Conservation (phyloP, 1,140 invertebrate genomes). For the Magallana angulata region DNA sequence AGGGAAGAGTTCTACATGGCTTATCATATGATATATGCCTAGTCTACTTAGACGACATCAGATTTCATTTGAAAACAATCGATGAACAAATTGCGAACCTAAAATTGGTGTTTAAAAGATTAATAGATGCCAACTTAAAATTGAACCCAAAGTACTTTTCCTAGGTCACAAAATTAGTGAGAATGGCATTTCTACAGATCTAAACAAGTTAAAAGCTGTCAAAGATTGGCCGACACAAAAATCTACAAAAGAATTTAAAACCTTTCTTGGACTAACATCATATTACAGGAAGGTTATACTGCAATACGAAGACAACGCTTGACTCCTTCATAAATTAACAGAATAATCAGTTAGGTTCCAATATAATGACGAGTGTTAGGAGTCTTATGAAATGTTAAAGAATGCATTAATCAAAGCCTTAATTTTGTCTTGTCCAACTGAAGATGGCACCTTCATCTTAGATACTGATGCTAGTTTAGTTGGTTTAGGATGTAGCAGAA, state of each 20-base stretch:
- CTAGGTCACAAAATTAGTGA: constrained; percentile 57
- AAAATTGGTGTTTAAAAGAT: constrained; percentile 49
- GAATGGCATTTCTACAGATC: constrained; percentile 40
- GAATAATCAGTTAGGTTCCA: constrained; percentile 47
- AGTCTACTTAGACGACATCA: constrained; percentile 66
- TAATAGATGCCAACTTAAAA: constrained; percentile 56
- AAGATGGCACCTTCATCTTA: no score
- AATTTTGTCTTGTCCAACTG: constrained; percentile 53
- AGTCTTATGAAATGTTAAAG: neutral
- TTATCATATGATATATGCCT: constrained; percentile 52
- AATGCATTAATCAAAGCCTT: constrained; percentile 49
- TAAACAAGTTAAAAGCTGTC: constrained; percentile 47
- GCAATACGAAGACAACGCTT: constrained; percentile 50
- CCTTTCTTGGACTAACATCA: constrained; percentile 54
- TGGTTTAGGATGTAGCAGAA: no score
- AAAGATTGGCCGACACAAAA: constrained; percentile 43
- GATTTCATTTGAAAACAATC: constrained; percentile 51
- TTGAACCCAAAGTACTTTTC: constrained; percentile 56
- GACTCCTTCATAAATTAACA: constrained; percentile 56
- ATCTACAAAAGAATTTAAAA: constrained; percentile 11
- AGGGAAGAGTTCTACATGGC: constrained; percentile 61
- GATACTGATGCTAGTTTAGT: no score
- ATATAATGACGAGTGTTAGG: constrained; percentile 54
- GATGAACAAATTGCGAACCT: constrained; percentile 50
- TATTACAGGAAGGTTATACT: constrained; percentile 50